These are phyloP conservation scores for Pterophyllum scalare DNA, from an alignment of 2,113 vertebrate genomes.

Conservation along the genomic window DNA sequence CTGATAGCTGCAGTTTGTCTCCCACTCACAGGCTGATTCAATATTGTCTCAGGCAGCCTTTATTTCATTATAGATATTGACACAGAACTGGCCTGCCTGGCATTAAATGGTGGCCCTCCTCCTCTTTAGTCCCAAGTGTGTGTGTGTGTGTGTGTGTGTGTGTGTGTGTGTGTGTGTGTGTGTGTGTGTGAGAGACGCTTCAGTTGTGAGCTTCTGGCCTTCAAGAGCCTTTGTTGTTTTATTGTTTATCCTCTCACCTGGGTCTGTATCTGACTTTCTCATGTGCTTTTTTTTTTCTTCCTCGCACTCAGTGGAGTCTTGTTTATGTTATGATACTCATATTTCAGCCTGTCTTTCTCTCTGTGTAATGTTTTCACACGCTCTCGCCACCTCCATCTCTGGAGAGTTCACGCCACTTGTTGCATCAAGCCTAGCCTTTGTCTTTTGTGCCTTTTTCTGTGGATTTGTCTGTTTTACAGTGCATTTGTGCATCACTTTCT, in stretches of 20 bases:
- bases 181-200: neutral
- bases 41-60: slow-evolving; percentile 45
- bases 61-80: slow-evolving; percentile 73
- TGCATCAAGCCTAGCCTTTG: neutral
- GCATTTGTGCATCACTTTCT: slow-evolving; percentile 15
- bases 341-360: slow-evolving; percentile 33
- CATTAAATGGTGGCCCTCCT: slow-evolving; percentile 18
- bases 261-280: slow-evolving; percentile 46
- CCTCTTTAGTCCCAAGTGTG: neutral
- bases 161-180: neutral
- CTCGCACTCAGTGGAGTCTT: slow-evolving; percentile 28
- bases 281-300: slow-evolving; percentile 3
- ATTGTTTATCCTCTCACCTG: slow-evolving; percentile 59
- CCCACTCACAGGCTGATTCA: slow-evolving; percentile 48
- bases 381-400: slow-evolving; percentile 1
- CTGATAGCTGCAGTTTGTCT: slow-evolving; percentile 55
- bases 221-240: neutral
- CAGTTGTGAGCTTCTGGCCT: neutral
- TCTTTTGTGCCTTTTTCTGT: neutral
- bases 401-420: neutral
- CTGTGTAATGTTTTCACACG: slow-evolving; percentile 16
- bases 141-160: neutral
- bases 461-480: neutral
- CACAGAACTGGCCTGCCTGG: slow-evolving; percentile 28
- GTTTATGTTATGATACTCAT: slow-evolving; percentile 66